Percentiles rank a stretch among this genome's conserved stretches.
These are phyloP conservation scores for Drosophila peninsularis DNA, from an alignment of 2,888 invertebrate species.

Conservation along the genomic window DNA sequence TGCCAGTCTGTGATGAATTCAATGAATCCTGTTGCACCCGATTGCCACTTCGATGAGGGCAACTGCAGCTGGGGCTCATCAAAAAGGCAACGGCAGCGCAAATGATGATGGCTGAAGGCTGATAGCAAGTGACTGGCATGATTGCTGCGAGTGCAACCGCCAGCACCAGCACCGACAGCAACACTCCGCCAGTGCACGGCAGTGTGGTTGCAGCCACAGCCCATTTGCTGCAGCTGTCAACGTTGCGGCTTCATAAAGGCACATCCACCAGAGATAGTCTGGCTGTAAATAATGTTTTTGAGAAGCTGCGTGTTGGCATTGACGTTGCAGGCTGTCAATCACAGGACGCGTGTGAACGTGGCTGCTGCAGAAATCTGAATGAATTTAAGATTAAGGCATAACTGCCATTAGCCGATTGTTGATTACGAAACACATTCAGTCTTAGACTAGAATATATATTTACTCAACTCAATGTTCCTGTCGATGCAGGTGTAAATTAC, in stretches of 20 bases:
- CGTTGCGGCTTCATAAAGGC: conserved; percentile 33
- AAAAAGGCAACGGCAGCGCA: conserved; percentile 21
- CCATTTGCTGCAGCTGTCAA: conserved; percentile 40
- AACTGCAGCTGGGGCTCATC: conserved; percentile 22
- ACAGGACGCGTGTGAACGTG: background rate
- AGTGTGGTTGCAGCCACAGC: conserved; percentile 9
- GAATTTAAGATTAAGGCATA: background rate
- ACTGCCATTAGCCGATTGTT: too few relatives aligned
- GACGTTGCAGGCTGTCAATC: conserved; percentile 46
- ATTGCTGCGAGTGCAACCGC: conserved; percentile 7
- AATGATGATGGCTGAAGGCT: conserved; percentile 51
- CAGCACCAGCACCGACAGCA: too few relatives aligned
- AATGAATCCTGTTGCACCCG: conserved; percentile 2
- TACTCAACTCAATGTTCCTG: conserved; percentile 14
- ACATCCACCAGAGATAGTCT: conserved; percentile 50
- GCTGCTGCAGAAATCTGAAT: background rate
- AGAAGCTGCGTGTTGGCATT: conserved; percentile 43
- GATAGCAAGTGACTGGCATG: conserved; percentile 19
- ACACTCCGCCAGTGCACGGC: background rate
- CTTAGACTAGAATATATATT: background rate
- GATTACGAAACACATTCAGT: background rate
- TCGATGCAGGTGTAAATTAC: conserved; percentile 27
- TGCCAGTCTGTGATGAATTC: background rate
- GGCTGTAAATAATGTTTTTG: conserved; percentile 60
- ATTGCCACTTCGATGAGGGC: conserved; percentile 18